Base-by-base conservation (phyloP, 2,888 invertebrate species). In the Cetonia aurata region DNA sequence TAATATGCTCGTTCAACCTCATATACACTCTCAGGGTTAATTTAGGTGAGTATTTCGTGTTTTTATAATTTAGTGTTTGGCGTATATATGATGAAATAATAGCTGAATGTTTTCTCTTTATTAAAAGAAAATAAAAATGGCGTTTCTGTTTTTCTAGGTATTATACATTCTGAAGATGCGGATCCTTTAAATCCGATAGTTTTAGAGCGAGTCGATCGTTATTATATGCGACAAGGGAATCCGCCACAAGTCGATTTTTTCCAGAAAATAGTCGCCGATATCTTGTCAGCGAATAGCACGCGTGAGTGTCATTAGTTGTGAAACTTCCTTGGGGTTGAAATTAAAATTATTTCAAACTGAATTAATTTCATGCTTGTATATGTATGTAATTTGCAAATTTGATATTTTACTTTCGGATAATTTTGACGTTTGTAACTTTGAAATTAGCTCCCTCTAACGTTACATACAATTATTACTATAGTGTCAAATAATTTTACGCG, bases 241-340 rank as follows among this genome's bases (percentile, higher is more conserved):
- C 6, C 9, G 2, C 62, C 62, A 1, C 9, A 2, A 3, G 37
- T 65, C 9, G 8, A 65, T 17, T 50, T 65, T 50, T 13, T 25
- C 6, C 37, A 65, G 12, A 46, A 17, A 17, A 55, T 12, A 15
- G 48, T 70, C 10, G 46, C 62, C 4, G 69, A 70, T 55, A 62
- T 62, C 33, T 56, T 70, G 46, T 70, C 69, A 6, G 62, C 46
- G 3, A 70, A 70, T 33, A 62, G 31, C 31, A 65, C 69, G 33
- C 33, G 68, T 68, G 57, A 56, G 68, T 68, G 42, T 48, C 6
- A 37, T 37, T 37, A 9, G 2, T 9, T 37, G 3, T 33, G 3
- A 33, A n/a, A n/a, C n/a, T n/a, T n/a, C n/a, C n/a, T n/a, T n/a
- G n/a, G n/a, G 33, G 33, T 33, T 33, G 33, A 6, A 9, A 37